Evolutionary conservation across 2,888 invertebrate species (phyloP).

Genomic region (Nomada lathburiana): DNA sequence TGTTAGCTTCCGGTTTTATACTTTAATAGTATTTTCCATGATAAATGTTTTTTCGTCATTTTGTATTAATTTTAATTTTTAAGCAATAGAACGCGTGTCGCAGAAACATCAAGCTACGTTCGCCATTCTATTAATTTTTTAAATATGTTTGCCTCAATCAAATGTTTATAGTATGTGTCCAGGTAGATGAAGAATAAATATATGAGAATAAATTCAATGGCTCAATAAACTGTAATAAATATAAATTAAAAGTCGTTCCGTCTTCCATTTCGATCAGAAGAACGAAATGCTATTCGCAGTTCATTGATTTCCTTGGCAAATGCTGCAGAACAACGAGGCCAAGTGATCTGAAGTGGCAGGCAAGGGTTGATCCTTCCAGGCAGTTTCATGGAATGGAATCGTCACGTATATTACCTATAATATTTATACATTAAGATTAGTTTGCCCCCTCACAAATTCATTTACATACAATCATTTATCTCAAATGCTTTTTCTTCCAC

Average conservation of each 20-base stretch:
- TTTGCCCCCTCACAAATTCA: too few relatives aligned
- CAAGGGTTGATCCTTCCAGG: constrained; percentile 3
- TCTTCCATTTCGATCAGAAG: neutral
- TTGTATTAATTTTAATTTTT: neutral
- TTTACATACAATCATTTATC: neutral
- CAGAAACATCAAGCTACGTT: too few relatives aligned
- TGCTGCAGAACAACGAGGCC: constrained; percentile 18
- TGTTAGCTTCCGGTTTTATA: neutral
- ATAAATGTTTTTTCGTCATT: neutral
- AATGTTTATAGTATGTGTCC: neutral
- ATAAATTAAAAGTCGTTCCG: constrained; percentile 1
- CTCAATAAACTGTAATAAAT: neutral
- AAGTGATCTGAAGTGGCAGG: constrained; percentile 20
- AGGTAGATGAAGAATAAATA: neutral
- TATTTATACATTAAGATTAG: neutral
- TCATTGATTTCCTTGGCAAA: constrained; percentile 21
- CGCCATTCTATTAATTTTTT: neutral
- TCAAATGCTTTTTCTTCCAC: neutral
- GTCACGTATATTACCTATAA: neutral
- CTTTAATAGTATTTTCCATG: neutral
- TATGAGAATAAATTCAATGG: neutral
- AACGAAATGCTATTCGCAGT: constrained; percentile 10
- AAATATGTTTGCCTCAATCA: too few relatives aligned
- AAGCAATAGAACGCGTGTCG: too few relatives aligned
- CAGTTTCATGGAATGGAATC: neutral